Evolutionary conservation across 2,797 vertebrate genomes (phyloP).

Genomic region (Gymnocypris eckloni): DNA sequence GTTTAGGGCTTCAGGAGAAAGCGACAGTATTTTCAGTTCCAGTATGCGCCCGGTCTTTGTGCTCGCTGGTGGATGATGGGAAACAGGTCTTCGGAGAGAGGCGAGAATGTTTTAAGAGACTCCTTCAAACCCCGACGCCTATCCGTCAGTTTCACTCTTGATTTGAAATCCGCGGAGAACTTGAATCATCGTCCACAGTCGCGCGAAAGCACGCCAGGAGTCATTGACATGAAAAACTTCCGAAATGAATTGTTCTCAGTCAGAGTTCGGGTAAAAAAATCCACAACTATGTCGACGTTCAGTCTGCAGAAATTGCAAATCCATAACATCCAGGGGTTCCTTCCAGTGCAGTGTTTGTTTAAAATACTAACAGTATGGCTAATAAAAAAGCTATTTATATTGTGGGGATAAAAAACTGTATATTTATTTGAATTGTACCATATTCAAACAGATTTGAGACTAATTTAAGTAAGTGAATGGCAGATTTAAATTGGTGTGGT

Average conservation of each 20-base stretch:
- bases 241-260: background rate
- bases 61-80: conserved; percentile 76
- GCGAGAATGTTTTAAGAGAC: conserved; percentile 73
- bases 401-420: background rate
- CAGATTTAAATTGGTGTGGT: conserved; percentile 61
- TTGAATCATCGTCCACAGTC: conserved; percentile 67
- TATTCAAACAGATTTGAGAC: background rate
- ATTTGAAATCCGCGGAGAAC: conserved; percentile 75
- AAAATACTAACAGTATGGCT: background rate
- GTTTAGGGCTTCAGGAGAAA: background rate
- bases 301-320: conserved; percentile 28
- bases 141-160: conserved; percentile 64
- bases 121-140: conserved; percentile 33
- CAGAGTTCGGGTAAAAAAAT: background rate
- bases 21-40: background rate
- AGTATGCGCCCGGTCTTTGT: background rate
- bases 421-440: background rate
- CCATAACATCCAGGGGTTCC: conserved; percentile 39
- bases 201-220: conserved; percentile 33
- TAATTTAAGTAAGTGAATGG: conserved; percentile 30
- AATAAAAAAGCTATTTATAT: background rate
- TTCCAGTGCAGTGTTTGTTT: background rate
- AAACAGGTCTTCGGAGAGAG: conserved; percentile 63
- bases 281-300: conserved; percentile 35
- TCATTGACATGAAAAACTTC: background rate